Conservation (phyloP, 2,888 invertebrate species). For the Tenthredo notha region DNA sequence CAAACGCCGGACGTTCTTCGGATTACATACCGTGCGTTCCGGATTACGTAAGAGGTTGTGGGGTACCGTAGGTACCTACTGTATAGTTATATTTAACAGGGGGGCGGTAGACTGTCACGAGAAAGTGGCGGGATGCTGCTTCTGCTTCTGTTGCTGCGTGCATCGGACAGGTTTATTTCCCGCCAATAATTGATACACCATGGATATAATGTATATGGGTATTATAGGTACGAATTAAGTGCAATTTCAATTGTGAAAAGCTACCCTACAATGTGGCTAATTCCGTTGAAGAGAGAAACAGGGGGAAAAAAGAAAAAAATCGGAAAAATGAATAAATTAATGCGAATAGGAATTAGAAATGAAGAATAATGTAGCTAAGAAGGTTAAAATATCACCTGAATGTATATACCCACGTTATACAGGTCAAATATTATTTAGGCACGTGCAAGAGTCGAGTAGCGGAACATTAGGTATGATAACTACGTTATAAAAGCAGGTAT, state of each 20-base stretch:
- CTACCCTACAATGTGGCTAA: background rate
- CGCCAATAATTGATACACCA: background rate
- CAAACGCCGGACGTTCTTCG: background rate
- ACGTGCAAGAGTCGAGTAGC: conserved; percentile 1
- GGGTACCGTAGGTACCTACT: background rate
- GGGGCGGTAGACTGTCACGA: conserved; percentile 26
- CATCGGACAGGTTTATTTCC: conserved; percentile 28
- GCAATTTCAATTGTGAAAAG: background rate
- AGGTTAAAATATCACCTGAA: conserved; percentile 1
- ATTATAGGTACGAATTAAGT: background rate
- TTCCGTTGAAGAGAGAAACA: background rate
- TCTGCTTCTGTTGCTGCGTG: background rate
- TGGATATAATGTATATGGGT: background rate
- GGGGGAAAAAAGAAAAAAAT: too few relatives aligned
- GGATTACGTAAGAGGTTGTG: conserved; percentile 18
- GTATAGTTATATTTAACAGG: background rate
- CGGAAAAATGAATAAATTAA: background rate
- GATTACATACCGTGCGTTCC: background rate
- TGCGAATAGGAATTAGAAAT: background rate
- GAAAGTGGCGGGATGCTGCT: conserved; percentile 24
- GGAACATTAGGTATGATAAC: too few relatives aligned
- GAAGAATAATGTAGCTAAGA: background rate
- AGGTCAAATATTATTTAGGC: conserved; percentile 36
- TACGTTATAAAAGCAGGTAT: too few relatives aligned
- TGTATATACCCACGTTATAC: background rate